Conservation (phyloP, 1,140 invertebrate genomes). For the Cyclina sinensis region DNA sequence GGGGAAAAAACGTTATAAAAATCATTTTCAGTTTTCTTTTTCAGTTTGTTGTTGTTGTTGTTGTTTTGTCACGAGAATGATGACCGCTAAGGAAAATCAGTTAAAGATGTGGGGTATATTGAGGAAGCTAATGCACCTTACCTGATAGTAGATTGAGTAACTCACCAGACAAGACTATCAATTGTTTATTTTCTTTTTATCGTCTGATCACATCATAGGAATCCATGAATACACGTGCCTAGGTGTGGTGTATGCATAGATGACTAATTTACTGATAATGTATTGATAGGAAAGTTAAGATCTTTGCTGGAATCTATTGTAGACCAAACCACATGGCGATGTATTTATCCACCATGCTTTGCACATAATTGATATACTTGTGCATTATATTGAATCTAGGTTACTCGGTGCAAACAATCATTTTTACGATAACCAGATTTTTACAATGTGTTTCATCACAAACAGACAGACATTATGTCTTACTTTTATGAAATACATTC, state of each 20-base stretch:
- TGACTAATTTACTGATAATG: constrained; percentile 3
- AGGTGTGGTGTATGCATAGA: constrained; percentile 2
- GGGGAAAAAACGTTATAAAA: too few relatives aligned
- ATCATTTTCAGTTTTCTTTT: too few relatives aligned
- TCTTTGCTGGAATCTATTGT: constrained; percentile 22
- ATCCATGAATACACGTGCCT: background rate
- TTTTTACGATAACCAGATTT: too few relatives aligned
- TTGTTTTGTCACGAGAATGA: too few relatives aligned
- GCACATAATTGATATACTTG: background rate
- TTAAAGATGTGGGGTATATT: background rate
- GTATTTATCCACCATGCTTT: background rate
- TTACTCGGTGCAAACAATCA: background rate
- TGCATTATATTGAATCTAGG: background rate
- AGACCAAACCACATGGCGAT: background rate
- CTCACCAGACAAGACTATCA: background rate
- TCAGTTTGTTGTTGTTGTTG: too few relatives aligned
- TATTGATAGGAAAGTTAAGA: background rate
- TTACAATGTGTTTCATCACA: too few relatives aligned
- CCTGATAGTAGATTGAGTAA: background rate
- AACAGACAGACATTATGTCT: too few relatives aligned
- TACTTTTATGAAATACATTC: too few relatives aligned
- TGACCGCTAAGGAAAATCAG: too few relatives aligned
- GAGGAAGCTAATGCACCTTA: background rate
- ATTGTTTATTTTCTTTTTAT: background rate
- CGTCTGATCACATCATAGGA: background rate